Conservation (phyloP, 1,140 invertebrate genomes). For the Adelges cooleyi region DNA sequence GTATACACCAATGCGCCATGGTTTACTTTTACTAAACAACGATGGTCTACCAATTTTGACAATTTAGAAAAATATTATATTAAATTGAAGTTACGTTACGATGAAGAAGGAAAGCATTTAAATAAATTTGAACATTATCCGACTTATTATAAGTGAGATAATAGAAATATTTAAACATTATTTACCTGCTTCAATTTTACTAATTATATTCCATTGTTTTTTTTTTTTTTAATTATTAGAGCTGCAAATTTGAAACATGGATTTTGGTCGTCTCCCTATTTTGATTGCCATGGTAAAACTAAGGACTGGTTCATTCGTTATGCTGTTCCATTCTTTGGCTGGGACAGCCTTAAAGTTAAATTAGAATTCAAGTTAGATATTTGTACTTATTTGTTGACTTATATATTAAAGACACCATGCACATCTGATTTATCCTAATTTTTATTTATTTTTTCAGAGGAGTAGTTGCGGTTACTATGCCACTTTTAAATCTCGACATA, state of each 20-base stretch:
- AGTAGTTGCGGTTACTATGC: conserved; percentile 85
- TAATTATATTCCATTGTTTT: not conserved
- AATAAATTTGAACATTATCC: conserved; percentile 85
- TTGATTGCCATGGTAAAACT: conserved; percentile 83
- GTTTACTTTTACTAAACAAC: conserved; percentile 77
- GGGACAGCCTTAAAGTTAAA: conserved; percentile 80
- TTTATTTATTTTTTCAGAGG: conserved; percentile 54
- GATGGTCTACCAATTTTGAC: conserved; percentile 90
- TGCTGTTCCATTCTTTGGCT: conserved; percentile 92
- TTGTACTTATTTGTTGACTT: not conserved
- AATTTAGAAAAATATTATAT: conserved; percentile 81
- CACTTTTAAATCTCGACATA: conserved; percentile 78
- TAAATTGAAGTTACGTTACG: conserved; percentile 83
- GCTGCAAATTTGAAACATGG: conserved; percentile 79
- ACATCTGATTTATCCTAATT: not conserved
- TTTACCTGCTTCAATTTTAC: too few relatives aligned
- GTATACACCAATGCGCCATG: conserved; percentile 72
- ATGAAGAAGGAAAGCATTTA: conserved; percentile 67
- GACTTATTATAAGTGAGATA: conserved; percentile 58
- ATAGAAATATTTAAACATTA: not conserved
- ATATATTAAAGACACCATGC: not conserved
- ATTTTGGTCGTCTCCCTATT: conserved; percentile 86
- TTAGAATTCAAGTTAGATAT: conserved; percentile 86
- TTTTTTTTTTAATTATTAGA: conserved; percentile 40
- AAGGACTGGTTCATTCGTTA: conserved; percentile 94